Evolutionary conservation across 2,888 invertebrate species (phyloP), one percentile per base, ranked within the genome.

Genomic region (Aplocera efformata): DNA sequence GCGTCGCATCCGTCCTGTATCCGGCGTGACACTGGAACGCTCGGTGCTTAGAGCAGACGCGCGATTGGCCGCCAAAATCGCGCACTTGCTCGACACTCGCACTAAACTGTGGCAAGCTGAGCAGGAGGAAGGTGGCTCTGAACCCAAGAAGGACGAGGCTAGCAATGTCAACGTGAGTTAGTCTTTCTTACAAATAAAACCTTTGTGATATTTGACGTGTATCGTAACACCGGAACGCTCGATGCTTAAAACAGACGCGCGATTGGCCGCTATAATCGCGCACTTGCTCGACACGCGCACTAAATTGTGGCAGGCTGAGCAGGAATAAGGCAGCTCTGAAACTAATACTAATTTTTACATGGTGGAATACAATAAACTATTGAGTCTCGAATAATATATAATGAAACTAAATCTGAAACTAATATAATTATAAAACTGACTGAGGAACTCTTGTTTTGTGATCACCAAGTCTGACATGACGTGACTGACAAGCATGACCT

Each of bases 11-110:
- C 92, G 99, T 0, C 94, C 97, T 0, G 95, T 97, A 0, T 96
- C 96, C 66, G 98, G 97, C 20, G 92, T 98, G 23, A 96, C 97
- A 0, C 92, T 95, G 7, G 97, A 98, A 71, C 95, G 96, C 56
- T 92, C 93, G 50, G 95, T 98, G 37, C 93, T 98, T 13, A 90
- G 97, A 11, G 94, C 97, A 8, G 98, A 99, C 76, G 97, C 99
- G 27, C 94, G 97, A 48, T 88, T 98, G 36, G 95, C 97, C 31
- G 98, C 98, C 0, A 94, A 95, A 61, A 95, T 98, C 10, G 95
- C 96, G 11, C 93, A 98, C 63, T 94, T 96, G 79, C 90, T 98
- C 52, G 99, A 99, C 76, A 91, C 92, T 13, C 94, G 95, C 64
- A 92, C 94, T 47, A 91, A 91, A 8, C 88, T 98, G 17, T 98